These are phyloP conservation scores for Torymus texanus DNA, from an alignment of 2,888 invertebrate genomes.

Conservation along the genomic window DNA sequence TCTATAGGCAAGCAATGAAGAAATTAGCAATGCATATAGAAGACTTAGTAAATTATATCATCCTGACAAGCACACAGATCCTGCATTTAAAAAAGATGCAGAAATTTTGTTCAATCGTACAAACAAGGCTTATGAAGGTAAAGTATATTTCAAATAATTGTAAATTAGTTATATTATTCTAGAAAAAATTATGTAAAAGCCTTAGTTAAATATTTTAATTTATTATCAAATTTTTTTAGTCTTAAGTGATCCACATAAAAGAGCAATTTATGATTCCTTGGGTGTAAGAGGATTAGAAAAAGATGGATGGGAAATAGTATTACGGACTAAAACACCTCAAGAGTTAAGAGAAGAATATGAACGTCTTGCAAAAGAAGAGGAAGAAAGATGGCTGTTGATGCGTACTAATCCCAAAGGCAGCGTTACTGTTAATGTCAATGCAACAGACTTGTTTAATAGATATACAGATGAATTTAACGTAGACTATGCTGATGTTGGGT, in stretches of 20 bases:
- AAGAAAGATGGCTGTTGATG: constrained; percentile 91
- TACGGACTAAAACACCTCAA: constrained; percentile 92
- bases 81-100: constrained; percentile 89
- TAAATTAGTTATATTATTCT: too few relatives aligned
- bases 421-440: constrained; percentile 91
- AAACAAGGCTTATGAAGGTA: constrained; percentile 94
- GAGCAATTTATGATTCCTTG: constrained; percentile 94
- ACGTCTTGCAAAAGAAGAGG: constrained; percentile 87
- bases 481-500: constrained; percentile 44
- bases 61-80: constrained; percentile 95
- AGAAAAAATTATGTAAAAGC: too few relatives aligned
- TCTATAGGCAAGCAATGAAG: constrained; percentile 90
- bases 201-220: background rate
- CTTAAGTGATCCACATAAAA: constrained; percentile 91
- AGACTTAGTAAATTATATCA: constrained; percentile 95
- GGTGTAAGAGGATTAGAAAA: constrained; percentile 91
- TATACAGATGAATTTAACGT: constrained; percentile 85
- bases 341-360: constrained; percentile 99
- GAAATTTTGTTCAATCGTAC: constrained; percentile 94
- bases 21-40: constrained; percentile 95
- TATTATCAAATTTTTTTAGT: constrained; percentile 77
- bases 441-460: constrained; percentile 92
- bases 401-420: constrained; percentile 94
- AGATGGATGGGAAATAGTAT: constrained; percentile 96
- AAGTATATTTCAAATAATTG: constrained; percentile 1